phyloP scores from a whole-genome alignment of 1,140 invertebrate genomes.

The Brachionus plicatilis region DNA sequence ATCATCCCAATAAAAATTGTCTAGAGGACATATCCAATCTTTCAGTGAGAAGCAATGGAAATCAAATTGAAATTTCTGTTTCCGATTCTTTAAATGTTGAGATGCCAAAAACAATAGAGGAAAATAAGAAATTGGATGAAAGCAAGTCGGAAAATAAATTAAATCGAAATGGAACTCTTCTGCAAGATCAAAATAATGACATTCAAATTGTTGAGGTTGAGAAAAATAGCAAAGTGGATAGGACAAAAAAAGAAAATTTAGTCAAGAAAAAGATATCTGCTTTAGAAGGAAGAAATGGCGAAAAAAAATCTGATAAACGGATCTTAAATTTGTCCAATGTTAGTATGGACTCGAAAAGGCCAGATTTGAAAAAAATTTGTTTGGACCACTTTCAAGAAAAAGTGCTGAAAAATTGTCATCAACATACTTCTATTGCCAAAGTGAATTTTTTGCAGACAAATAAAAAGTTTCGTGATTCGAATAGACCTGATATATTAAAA shows the following conservation, averaged over 20 bases:
- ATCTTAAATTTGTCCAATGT: neutral
- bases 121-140: neutral
- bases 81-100: neutral
- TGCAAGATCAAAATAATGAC: no score
- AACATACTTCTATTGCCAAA: neutral
- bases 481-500: neutral
- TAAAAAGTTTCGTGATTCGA: neutral
- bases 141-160: neutral
- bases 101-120: neutral
- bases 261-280: neutral
- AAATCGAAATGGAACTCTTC: neutral
- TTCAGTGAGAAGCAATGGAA: neutral
- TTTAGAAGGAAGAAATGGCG: neutral
- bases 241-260: neutral
- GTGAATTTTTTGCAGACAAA: neutral
- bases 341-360: neutral
- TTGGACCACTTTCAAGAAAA: neutral
- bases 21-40: neutral
- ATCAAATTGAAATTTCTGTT: neutral
- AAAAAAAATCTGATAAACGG: neutral
- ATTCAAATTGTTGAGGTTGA: neutral
- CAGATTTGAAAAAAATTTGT: slow-evolving; percentile 7
- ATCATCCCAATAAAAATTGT: neutral
- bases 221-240: neutral
- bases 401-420: neutral